These are phyloP conservation scores for Loripinus fragilis DNA, from an alignment of 2,888 invertebrate genomes.

Conservation along the genomic window DNA sequence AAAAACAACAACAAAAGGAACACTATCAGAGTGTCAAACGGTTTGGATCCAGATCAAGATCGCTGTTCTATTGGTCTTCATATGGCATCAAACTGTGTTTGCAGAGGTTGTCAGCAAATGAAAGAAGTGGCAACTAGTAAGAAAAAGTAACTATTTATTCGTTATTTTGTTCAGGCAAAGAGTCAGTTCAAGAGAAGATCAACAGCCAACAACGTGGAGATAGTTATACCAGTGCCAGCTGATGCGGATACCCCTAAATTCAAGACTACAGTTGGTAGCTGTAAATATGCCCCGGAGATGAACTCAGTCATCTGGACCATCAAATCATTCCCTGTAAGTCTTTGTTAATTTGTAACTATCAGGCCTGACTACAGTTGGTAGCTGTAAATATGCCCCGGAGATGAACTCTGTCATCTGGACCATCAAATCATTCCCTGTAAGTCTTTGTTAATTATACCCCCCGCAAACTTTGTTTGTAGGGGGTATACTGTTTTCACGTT, in stretches of 20 bases:
- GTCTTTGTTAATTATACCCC: too few species aligned
- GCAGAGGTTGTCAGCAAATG: too few species aligned
- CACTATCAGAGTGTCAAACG: too few species aligned
- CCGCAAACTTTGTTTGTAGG: too few species aligned
- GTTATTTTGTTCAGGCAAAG: slow-evolving; percentile 87
- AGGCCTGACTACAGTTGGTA: slow-evolving; percentile 98
- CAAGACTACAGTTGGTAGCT: slow-evolving; percentile 98
- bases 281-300: slow-evolving; percentile 98
- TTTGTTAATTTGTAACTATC: too few species aligned
- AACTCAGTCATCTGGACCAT: slow-evolving; percentile 99
- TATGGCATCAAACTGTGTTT: too few species aligned
- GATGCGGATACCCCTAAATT: slow-evolving; percentile 99
- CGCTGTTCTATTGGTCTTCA: too few species aligned
- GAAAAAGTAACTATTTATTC: too few species aligned
- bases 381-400: slow-evolving; percentile 98
- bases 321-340: slow-evolving; percentile 93
- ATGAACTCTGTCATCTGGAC: slow-evolving; percentile 99
- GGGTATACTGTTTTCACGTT: too few species aligned
- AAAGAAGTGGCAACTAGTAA: too few species aligned
- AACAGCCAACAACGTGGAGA: slow-evolving; percentile 99
- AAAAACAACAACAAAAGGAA: too few species aligned
- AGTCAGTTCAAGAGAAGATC: slow-evolving; percentile 99
- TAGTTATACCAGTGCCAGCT: slow-evolving; percentile 85
- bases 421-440: slow-evolving; percentile 95
- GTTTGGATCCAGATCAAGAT: too few species aligned